Evolutionary conservation across 1,140 invertebrate species (phyloP).

Genomic region (Euura lappo): DNA sequence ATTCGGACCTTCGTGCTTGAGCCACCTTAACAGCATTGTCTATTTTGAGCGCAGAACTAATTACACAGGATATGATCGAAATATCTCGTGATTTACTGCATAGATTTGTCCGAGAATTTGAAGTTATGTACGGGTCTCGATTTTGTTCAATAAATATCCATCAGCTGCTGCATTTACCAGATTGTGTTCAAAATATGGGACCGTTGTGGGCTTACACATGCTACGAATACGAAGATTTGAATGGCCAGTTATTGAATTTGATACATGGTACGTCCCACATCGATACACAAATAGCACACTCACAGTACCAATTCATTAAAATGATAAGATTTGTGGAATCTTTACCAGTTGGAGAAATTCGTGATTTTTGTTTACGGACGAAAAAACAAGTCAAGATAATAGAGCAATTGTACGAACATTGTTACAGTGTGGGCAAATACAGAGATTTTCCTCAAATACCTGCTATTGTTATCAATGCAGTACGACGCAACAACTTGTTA

Average conservation of each 20-base stretch:
- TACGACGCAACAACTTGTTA: too few species aligned
- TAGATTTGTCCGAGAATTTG: conserved; percentile 14
- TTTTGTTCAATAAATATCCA: conserved; percentile 16
- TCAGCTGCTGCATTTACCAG: conserved; percentile 11
- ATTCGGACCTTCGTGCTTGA: too few species aligned
- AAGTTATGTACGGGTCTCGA: conserved; percentile 1
- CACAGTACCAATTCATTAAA: conserved; percentile 12
- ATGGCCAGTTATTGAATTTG: not conserved
- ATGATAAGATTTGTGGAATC: conserved; percentile 4
- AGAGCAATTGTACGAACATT: too few species aligned
- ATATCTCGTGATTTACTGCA: conserved; percentile 1
- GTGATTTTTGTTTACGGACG: conserved; percentile 12
- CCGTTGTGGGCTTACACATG: not conserved
- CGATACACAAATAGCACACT: conserved; percentile 13
- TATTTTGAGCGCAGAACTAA: not conserved
- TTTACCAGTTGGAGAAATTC: not conserved
- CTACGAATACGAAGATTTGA: conserved; percentile 8
- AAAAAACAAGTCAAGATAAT: conserved; percentile 9
- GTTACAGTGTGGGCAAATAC: too few species aligned
- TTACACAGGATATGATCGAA: conserved; percentile 1
- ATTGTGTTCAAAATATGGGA: not conserved
- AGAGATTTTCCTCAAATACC: too few species aligned
- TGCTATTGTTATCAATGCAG: too few species aligned
- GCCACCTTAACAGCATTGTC: not conserved
- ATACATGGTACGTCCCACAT: conserved; percentile 16